phyloP scores from a whole-genome alignment of 2,797 vertebrate genomes.

The Myotis daubentonii region DNA sequence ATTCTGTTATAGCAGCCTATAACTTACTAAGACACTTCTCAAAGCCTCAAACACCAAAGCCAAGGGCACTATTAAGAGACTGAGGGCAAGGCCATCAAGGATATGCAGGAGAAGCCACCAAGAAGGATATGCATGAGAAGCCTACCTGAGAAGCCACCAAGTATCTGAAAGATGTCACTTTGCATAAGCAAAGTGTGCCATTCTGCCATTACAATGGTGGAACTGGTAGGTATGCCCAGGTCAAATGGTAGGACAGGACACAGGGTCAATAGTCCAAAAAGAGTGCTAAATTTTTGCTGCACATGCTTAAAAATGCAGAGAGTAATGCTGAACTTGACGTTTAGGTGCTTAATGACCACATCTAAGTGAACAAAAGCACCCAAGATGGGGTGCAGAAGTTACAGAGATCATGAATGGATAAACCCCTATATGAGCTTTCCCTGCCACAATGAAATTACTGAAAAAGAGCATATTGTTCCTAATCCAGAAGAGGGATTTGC shows the following conservation, averaged over 20 bases:
- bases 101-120: neutral
- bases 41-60: neutral
- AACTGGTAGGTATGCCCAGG: neutral
- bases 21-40: neutral
- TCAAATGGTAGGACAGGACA: neutral
- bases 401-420: neutral
- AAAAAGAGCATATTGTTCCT: neutral
- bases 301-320: neutral
- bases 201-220: neutral
- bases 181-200: neutral
- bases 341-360: neutral
- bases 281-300: neutral
- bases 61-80: neutral
- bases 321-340: neutral
- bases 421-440: neutral
- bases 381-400: neutral
- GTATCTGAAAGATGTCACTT: neutral
- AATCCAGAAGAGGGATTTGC: neutral
- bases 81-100: neutral
- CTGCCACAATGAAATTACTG: neutral
- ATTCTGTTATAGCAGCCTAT: neutral
- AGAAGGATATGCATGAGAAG: neutral
- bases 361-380: neutral
- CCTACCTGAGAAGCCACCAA: neutral
- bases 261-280: neutral